Evolutionary conservation across 2,888 invertebrate genomes (phyloP).

Genomic region (Seira musarum): DNA sequence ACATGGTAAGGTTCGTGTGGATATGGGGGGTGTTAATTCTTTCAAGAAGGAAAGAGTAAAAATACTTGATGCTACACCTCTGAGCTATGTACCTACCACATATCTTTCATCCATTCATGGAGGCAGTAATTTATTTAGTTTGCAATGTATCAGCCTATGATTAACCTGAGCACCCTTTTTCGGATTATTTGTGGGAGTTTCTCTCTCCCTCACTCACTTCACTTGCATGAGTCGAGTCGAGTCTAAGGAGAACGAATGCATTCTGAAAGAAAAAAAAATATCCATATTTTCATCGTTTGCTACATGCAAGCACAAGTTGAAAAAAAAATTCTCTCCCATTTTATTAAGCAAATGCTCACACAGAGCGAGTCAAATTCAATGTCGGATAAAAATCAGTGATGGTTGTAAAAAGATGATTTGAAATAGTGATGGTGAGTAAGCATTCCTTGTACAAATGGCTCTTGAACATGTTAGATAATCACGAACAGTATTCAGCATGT

Average conservation of each 20-base stretch:
- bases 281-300: no score
- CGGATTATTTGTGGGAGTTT: conserved; percentile 44
- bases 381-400: conserved; percentile 43
- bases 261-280: no score
- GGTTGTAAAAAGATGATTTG: conserved; percentile 48
- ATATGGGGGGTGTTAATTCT: conserved; percentile 61
- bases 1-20: not conserved
- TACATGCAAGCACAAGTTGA: not conserved
- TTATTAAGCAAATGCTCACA: not conserved
- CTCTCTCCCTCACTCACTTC: conserved; percentile 13
- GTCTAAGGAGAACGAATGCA: no score
- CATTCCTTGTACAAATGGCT: conserved; percentile 48
- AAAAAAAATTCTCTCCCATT: not conserved
- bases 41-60: conserved; percentile 32
- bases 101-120: conserved; percentile 50
- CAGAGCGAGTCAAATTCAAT: conserved; percentile 14
- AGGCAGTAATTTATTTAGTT: conserved; percentile 42
- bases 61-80: conserved; percentile 54
- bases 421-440: conserved; percentile 29
- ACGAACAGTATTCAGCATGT: conserved; percentile 58
- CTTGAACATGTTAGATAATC: conserved; percentile 54
- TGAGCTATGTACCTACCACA: conserved; percentile 55
- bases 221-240: not conserved
- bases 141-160: conserved; percentile 45
- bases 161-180: conserved; percentile 44